phyloP scores from a whole-genome alignment of 2,888 invertebrate genomes.

The Pseudococcus longispinus region DNA sequence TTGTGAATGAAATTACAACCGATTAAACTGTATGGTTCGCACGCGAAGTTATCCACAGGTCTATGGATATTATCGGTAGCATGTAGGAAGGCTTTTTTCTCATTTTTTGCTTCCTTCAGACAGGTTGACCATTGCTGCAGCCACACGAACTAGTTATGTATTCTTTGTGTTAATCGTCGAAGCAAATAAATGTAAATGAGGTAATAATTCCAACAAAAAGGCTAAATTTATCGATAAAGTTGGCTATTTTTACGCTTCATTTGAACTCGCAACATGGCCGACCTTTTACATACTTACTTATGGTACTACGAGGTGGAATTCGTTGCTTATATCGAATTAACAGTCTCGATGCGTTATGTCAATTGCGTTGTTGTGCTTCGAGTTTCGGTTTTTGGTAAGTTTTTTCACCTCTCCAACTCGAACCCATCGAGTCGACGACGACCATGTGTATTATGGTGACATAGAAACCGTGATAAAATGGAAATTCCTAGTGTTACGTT shows the following conservation, averaged over 20 bases:
- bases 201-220: conserved; percentile 1
- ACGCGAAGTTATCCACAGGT: neutral
- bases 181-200: conserved; percentile 19
- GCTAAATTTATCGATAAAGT: conserved; percentile 43
- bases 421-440: neutral
- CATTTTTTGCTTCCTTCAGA: neutral
- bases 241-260: conserved; percentile 34
- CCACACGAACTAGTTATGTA: neutral
- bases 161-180: neutral
- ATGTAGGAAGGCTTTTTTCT: conserved; percentile 8
- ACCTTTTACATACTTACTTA: neutral
- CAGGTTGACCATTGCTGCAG: neutral
- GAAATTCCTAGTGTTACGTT: neutral
- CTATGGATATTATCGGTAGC: neutral
- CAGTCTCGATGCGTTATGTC: no score
- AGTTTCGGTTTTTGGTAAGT: neutral
- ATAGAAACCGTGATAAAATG: neutral
- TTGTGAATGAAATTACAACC: conserved; percentile 17
- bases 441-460: neutral
- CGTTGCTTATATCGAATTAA: neutral
- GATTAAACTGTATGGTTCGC: neutral
- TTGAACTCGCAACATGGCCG: neutral
- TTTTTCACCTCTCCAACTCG: neutral
- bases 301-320: neutral
- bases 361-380: neutral